Conservation (phyloP, 2,797 vertebrate species). For the Leucoraja ocellata region DNA sequence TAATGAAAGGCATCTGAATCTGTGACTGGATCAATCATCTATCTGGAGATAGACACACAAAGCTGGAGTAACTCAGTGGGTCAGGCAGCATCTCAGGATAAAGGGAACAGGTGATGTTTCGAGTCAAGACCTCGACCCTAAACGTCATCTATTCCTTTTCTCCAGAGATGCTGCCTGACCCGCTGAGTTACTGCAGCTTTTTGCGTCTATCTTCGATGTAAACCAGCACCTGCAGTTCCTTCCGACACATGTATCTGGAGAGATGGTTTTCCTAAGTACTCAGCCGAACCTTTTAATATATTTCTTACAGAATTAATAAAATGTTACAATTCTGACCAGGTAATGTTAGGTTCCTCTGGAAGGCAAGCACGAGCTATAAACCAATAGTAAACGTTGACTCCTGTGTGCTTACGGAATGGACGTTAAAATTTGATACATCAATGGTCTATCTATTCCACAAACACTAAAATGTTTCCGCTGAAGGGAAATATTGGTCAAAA, state of each 20-base stretch:
- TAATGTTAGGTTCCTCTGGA: neutral
- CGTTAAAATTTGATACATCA: neutral
- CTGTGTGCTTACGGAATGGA: neutral
- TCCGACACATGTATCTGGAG: neutral
- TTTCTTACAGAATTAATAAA: neutral
- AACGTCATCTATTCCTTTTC: no score
- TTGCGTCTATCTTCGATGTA: no score
- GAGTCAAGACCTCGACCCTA: no score
- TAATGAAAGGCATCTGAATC: neutral
- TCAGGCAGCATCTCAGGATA: no score
- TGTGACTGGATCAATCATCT: neutral
- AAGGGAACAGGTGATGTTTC: no score
- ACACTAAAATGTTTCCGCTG: neutral
- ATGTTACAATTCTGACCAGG: neutral
- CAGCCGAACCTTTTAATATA: neutral
- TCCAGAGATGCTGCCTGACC: no score
- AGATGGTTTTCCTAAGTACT: neutral
- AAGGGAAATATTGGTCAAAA: neutral
- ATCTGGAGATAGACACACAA: no score
- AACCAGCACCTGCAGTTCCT: no score
- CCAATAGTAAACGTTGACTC: neutral
- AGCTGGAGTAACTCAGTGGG: no score
- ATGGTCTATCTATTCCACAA: neutral
- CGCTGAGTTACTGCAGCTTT: no score
- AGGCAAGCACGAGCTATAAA: neutral